phyloP scores from a whole-genome alignment of 2,113 vertebrate species.

The Gymnarchus niloticus region DNA sequence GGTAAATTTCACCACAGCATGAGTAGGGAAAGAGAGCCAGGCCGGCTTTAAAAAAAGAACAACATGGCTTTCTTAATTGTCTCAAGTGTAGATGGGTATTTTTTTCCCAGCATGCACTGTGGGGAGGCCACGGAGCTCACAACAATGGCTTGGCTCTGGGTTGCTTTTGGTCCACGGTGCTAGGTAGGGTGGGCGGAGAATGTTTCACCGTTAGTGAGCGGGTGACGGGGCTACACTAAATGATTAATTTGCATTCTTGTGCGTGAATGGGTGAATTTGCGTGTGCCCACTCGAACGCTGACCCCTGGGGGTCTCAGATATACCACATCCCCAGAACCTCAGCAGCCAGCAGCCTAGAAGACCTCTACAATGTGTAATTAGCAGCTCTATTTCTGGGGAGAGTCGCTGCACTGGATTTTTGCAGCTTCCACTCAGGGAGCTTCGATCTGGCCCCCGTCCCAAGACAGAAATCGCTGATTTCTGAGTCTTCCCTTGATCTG shows the following conservation, averaged over 20 bases:
- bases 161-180: not conserved
- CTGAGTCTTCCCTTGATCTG: not conserved
- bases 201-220: not conserved
- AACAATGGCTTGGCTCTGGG: not conserved
- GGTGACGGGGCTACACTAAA: not conserved
- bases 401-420: not conserved
- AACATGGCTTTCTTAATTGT: not conserved
- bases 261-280: not conserved
- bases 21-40: not conserved
- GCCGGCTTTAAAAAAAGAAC: not conserved
- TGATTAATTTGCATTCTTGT: conserved; percentile 1
- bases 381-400: not conserved
- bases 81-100: not conserved
- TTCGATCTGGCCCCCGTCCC: not conserved
- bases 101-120: not conserved
- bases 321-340: not conserved
- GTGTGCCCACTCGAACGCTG: not conserved
- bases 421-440: not conserved
- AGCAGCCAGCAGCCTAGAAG: not conserved
- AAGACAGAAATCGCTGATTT: not conserved
- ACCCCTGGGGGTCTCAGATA: not conserved
- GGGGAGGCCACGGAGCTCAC: not conserved
- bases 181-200: not conserved
- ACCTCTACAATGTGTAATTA: not conserved
- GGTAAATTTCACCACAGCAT: not conserved